phyloP scores from a whole-genome alignment of 2,888 invertebrate species.

The Hermaeophaga mercurialis region DNA sequence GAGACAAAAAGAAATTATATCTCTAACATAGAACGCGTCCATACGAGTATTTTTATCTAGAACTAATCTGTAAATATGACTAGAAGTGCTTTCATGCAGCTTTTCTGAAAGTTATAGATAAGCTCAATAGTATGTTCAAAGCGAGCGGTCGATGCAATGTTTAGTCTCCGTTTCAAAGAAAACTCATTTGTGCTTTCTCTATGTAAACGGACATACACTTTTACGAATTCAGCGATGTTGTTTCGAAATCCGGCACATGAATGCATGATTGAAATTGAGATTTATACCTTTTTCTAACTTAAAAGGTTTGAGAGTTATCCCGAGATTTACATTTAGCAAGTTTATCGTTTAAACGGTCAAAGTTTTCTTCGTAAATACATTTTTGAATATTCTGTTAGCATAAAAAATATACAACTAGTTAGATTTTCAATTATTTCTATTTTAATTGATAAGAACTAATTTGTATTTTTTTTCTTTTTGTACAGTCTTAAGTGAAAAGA shows the following conservation, averaged over 20 bases:
- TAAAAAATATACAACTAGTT: too few species aligned
- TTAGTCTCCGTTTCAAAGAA: slow-evolving; percentile 29
- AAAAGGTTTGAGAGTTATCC: slow-evolving; percentile 9
- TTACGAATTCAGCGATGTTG: slow-evolving; percentile 14
- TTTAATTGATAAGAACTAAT: too few species aligned
- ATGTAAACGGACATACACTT: slow-evolving; percentile 9
- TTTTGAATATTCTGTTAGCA: too few species aligned
- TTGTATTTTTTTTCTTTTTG: too few species aligned
- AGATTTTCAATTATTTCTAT: too few species aligned
- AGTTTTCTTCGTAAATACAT: too few species aligned
- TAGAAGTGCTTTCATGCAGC: slow-evolving; percentile 35
- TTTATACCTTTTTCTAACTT: slow-evolving; percentile 19
- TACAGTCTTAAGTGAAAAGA: too few species aligned
- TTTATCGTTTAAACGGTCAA: slow-evolving; percentile 2
- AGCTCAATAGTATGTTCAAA: slow-evolving; percentile 27
- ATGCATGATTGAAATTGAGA: slow-evolving; percentile 23
- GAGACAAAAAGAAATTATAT: background rate
- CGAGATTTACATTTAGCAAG: background rate
- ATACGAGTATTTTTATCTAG: slow-evolving; percentile 49
- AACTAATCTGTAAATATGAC: slow-evolving; percentile 52
- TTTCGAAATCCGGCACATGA: slow-evolving; percentile 11
- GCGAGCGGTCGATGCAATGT: slow-evolving; percentile 14
- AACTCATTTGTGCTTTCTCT: slow-evolving; percentile 24
- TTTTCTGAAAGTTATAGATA: slow-evolving; percentile 38
- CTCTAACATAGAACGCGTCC: slow-evolving; percentile 21